Evolutionary conservation across 2,888 invertebrate genomes (phyloP).

Genomic region (Rapana venosa): DNA sequence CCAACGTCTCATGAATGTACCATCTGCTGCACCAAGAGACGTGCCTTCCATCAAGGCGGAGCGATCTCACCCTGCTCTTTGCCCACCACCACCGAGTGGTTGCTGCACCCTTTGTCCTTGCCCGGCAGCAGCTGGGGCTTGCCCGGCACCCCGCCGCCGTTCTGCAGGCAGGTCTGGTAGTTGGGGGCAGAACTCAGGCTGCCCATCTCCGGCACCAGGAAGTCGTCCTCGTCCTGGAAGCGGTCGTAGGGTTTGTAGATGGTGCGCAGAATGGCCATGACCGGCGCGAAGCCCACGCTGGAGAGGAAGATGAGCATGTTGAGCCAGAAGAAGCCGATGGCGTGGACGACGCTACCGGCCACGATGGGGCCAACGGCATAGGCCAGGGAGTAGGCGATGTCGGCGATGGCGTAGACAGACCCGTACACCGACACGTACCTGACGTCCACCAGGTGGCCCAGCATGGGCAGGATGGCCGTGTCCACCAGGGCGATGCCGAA

Average conservation of each 20-base stretch:
- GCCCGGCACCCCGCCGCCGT: slow-evolving; percentile 66
- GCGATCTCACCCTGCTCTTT: slow-evolving; percentile 27
- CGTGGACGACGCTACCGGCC: slow-evolving; percentile 96
- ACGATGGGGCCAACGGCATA: slow-evolving; percentile 99
- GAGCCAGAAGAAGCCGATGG: slow-evolving; percentile 95
- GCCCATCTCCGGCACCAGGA: slow-evolving; percentile 62
- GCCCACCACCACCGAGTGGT: slow-evolving; percentile 64
- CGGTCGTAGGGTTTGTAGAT: slow-evolving; percentile 95
- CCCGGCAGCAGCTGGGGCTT: slow-evolving; percentile 59
- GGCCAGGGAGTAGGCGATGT: slow-evolving; percentile 98
- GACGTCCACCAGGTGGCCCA: slow-evolving; percentile 97
- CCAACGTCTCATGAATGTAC: too few species aligned
- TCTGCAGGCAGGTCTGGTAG: slow-evolving; percentile 72
- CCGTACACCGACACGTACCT: slow-evolving; percentile 96
- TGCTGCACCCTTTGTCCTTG: slow-evolving; percentile 57
- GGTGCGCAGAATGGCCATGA: slow-evolving; percentile 90
- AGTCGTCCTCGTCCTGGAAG: slow-evolving; percentile 85
- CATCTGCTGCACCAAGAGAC: too few species aligned
- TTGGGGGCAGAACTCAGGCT: slow-evolving; percentile 50
- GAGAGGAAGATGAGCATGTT: slow-evolving; percentile 96
- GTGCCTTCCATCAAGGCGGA: too few species aligned
- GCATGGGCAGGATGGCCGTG: slow-evolving; percentile 95
- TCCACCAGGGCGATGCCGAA: slow-evolving; percentile 99
- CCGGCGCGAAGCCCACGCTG: slow-evolving; percentile 95
- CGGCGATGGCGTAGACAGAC: slow-evolving; percentile 99